A percentile compares a stretch with the other conserved stretches of the same genome.
Conservation (phyloP, 2,113 vertebrate species). For the Dasyurus viverrinus region DNA sequence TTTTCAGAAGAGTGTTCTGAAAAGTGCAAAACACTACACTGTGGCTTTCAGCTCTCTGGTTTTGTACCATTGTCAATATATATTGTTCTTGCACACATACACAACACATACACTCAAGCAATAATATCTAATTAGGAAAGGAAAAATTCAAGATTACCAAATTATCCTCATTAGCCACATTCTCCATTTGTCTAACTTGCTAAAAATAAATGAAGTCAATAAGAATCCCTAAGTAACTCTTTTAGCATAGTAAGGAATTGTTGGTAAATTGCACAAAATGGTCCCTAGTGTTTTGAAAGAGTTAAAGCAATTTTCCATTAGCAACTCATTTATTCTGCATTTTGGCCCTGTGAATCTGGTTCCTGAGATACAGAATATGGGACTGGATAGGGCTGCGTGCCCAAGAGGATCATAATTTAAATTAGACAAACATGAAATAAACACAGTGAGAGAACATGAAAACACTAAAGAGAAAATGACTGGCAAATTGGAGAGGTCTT, state of each 20-base stretch:
- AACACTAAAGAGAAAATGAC: conserved; percentile 5
- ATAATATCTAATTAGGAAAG: conserved; percentile 26
- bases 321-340: conserved; percentile 14
- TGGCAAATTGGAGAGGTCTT: conserved; percentile 17
- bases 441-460: background rate
- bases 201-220: conserved; percentile 41
- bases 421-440: background rate
- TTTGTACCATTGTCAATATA: conserved; percentile 12
- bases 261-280: conserved; percentile 44
- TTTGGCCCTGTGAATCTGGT: conserved; percentile 16
- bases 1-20: conserved; percentile 12
- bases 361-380: background rate
- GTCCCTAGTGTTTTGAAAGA: background rate
- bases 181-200: conserved; percentile 22
- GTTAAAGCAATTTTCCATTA: conserved; percentile 18
- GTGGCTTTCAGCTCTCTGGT: background rate
- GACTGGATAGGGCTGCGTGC: background rate
- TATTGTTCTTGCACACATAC: background rate
- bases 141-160: conserved; percentile 5
- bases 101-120: background rate
- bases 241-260: conserved; percentile 8
- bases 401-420: conserved; percentile 5
- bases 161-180: conserved; percentile 36
- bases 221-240: background rate
- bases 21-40: background rate